Percentiles rank a stretch among this genome's conserved stretches.
These are phyloP conservation scores for Yponomeuta malinellus DNA, from an alignment of 2,888 invertebrate genomes.

Conservation along the genomic window DNA sequence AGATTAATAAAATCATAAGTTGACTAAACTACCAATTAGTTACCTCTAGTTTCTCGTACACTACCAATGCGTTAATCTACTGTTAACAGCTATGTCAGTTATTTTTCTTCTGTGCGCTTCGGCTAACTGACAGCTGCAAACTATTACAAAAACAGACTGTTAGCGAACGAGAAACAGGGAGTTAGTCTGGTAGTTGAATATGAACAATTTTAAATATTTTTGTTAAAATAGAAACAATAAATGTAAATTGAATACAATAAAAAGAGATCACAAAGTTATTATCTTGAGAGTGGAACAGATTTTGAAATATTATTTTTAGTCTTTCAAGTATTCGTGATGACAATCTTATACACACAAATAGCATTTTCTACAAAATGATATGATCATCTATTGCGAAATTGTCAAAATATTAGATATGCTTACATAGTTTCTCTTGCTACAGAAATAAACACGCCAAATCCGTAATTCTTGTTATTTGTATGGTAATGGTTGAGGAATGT, in stretches of 20 bases:
- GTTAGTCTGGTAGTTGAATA: too few species aligned
- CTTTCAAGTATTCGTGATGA: not conserved
- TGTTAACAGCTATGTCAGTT: too few species aligned
- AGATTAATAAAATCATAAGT: too few species aligned
- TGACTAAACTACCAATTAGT: too few species aligned
- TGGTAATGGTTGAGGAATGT: not conserved
- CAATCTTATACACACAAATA: not conserved
- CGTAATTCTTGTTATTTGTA: too few species aligned
- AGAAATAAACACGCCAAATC: not conserved
- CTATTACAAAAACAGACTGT: too few species aligned
- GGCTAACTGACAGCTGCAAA: too few species aligned
- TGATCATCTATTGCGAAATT: slow-evolving; percentile 15
- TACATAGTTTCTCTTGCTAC: not conserved
- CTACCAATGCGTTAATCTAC: too few species aligned
- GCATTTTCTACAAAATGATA: slow-evolving; percentile 6
- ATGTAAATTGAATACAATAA: slow-evolving; percentile 6
- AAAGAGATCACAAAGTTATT: slow-evolving; percentile 11
- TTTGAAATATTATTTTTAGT: not conserved
- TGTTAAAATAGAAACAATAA: not conserved
- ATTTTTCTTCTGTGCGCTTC: too few species aligned
- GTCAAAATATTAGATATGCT: too few species aligned
- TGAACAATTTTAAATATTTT: not conserved
- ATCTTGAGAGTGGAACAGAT: not conserved
- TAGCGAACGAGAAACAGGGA: too few species aligned
- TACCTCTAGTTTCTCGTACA: too few species aligned